A percentile compares a stretch with the other conserved stretches of the same genome.
Conservation (phyloP, 2,797 vertebrate genomes). For the Hylomyscus alleni region DNA sequence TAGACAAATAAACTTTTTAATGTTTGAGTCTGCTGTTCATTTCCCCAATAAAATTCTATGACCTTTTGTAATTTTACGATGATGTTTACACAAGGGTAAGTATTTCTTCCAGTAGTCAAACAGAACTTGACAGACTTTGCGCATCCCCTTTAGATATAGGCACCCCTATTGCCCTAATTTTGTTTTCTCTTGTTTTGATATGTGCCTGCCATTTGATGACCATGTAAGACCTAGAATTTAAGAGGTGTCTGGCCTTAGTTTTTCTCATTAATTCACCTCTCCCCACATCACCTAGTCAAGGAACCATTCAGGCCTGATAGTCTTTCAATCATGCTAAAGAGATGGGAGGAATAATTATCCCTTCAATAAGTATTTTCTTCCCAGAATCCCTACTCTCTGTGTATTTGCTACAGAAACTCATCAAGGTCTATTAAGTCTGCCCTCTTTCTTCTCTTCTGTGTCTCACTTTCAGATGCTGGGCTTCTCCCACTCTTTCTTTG, state of each 20-base stretch:
- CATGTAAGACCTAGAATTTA: background rate
- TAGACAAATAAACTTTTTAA: background rate
- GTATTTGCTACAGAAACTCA: background rate
- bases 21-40: background rate
- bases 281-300: background rate
- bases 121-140: background rate
- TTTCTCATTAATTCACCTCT: background rate
- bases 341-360: background rate
- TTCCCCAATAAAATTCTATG: background rate
- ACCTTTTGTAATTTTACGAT: background rate
- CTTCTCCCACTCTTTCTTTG: background rate
- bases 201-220: background rate
- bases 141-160: background rate
- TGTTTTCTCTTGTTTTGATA: background rate
- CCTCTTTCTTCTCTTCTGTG: background rate
- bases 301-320: background rate
- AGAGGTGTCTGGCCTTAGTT: background rate
- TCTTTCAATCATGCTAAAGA: background rate
- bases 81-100: background rate
- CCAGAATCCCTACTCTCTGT: background rate
- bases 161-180: background rate
- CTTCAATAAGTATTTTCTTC: background rate
- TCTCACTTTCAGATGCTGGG: background rate
- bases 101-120: background rate
- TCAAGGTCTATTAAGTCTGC: background rate